Percentiles rank a stretch among this genome's conserved stretches.
phyloP scores from a whole-genome alignment of 1,140 invertebrate species.

The Globodera rostochiensis region DNA sequence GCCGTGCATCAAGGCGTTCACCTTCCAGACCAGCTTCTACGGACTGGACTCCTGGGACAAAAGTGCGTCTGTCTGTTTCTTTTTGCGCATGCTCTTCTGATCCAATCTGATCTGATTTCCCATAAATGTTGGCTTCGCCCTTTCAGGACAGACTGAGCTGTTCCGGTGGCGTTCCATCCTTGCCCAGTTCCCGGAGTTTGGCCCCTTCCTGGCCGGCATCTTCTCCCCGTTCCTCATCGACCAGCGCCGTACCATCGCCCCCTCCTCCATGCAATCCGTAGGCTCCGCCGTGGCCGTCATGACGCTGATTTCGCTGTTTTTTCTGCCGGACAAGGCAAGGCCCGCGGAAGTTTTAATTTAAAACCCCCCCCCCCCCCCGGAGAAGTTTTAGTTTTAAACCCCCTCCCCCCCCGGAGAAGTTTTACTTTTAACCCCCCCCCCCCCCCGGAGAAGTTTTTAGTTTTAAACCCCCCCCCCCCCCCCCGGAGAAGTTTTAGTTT shows the following conservation, averaged over 20 bases:
- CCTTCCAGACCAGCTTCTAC: slow-evolving; percentile 65
- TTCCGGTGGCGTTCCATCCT: slow-evolving; percentile 63
- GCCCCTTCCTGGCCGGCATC: slow-evolving; percentile 61
- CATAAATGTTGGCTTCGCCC: background rate
- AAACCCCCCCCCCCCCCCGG: no score
- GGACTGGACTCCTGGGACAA: slow-evolving; percentile 65
- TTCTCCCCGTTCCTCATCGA: slow-evolving; percentile 64
- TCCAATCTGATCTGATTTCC: no score
- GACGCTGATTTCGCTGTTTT: slow-evolving; percentile 63
- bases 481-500: no score
- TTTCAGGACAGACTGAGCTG: slow-evolving; percentile 54
- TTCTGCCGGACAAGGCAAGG: slow-evolving; percentile 58
- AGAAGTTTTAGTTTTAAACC: background rate
- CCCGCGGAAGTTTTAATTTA: slow-evolving; percentile 21
- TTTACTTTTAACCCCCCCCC: background rate
- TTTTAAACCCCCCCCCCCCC: background rate
- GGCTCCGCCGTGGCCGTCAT: slow-evolving; percentile 64
- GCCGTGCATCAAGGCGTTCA: slow-evolving; percentile 63
- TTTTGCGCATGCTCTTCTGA: background rate
- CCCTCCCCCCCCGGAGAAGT: background rate
- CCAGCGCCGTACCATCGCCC: slow-evolving; percentile 62
- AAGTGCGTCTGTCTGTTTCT: slow-evolving; percentile 22
- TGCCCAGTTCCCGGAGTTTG: slow-evolving; percentile 62
- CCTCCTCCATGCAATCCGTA: slow-evolving; percentile 65
- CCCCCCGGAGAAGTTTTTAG: background rate